Percentiles rank a stretch among this genome's conserved stretches.
These are phyloP conservation scores for Philonicus albiceps DNA, from an alignment of 2,888 invertebrate genomes.

Conservation along the genomic window DNA sequence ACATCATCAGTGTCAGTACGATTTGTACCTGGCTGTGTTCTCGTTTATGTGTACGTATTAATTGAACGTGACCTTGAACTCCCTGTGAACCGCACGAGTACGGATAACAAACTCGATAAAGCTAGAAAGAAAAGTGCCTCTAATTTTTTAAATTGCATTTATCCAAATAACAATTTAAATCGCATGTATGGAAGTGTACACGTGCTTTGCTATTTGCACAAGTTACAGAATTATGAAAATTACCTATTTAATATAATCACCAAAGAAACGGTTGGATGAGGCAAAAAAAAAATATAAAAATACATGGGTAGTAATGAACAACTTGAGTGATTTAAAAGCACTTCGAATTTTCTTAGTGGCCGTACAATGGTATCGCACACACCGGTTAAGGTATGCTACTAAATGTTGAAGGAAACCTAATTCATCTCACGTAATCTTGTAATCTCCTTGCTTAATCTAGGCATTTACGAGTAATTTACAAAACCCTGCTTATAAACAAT, in stretches of 20 bases:
- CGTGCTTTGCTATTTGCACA: not conserved
- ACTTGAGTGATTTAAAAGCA: not conserved
- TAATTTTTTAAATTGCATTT: not conserved
- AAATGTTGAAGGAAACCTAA: not conserved
- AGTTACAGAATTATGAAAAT: not conserved
- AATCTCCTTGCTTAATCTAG: not conserved
- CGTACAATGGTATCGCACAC: not conserved
- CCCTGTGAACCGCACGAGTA: not conserved
- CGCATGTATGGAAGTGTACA: not conserved
- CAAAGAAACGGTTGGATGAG: not conserved
- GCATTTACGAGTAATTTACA: conserved; percentile 1
- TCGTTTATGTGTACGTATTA: not conserved
- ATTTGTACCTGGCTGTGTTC: not conserved
- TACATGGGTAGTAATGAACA: not conserved
- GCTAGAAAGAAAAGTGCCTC: not conserved
- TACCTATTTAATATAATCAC: not conserved
- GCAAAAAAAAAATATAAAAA: too few species aligned
- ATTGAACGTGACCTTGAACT: not conserved
- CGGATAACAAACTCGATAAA: not conserved
- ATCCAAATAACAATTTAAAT: not conserved
- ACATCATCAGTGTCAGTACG: not conserved
- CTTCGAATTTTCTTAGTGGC: not conserved
- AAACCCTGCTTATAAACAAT: conserved; percentile 3
- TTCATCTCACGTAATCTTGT: not conserved
- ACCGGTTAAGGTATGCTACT: not conserved